A percentile compares a stretch with the other conserved stretches of the same genome.
Conservation (phyloP, 2,888 invertebrate genomes). For the Mythimna ferrago region DNA sequence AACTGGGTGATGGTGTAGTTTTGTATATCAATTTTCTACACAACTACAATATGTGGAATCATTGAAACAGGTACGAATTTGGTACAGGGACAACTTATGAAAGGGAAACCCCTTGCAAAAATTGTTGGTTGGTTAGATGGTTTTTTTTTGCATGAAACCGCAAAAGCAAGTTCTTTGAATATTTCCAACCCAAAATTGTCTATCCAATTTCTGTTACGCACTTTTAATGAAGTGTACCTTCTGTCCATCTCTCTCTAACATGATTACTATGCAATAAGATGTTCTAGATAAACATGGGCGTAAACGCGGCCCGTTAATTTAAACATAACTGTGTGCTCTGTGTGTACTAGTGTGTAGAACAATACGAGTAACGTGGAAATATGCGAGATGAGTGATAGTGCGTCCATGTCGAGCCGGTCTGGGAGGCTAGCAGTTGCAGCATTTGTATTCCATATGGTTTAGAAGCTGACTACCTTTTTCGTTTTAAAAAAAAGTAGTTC, state of each 20-base stretch:
- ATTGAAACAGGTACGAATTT: no score
- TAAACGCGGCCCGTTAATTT: slow-evolving; percentile 55
- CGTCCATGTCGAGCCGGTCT: slow-evolving; percentile 13
- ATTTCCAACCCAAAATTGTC: no score
- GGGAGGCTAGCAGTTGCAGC: slow-evolving; percentile 2
- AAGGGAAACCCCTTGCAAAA: no score
- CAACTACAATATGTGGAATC: no score
- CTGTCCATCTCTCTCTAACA: background rate
- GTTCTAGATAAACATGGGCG: slow-evolving; percentile 58
- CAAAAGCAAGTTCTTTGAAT: no score
- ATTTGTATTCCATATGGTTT: background rate
- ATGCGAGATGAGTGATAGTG: slow-evolving; percentile 58
- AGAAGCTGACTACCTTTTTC: background rate
- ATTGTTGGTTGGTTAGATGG: no score
- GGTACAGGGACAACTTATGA: no score
- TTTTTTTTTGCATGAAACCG: no score
- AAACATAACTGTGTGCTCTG: slow-evolving; percentile 57
- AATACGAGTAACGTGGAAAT: slow-evolving; percentile 59
- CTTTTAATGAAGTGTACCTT: background rate
- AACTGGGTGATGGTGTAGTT: no score
- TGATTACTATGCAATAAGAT: slow-evolving; percentile 50
- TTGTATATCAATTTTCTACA: no score
- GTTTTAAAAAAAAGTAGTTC: no score
- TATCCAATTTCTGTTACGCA: background rate
- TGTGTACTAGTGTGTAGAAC: slow-evolving; percentile 46